Evolutionary conservation across 2,113 vertebrate genomes (phyloP).

Genomic region (mouse (Mus musculus)): GRCm39 chr13:75481001-75481500

Average conservation of each 20-base stretch:
- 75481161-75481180: conserved; percentile 57
- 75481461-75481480: neutral
- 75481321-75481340: neutral
- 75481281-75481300: conserved; percentile 20
- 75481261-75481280: neutral
- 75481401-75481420: neutral
- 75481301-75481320: neutral
- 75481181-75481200: conserved; percentile 47
- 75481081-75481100: neutral
- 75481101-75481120: conserved; percentile 14
- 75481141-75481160: conserved; percentile 20
- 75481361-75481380: neutral
- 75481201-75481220: conserved; percentile 32
- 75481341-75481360: neutral
- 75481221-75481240: conserved; percentile 14
- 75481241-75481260: conserved; percentile 40
- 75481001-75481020: neutral
- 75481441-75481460: neutral
- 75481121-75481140: conserved; percentile 39
- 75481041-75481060: neutral
- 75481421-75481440: neutral
- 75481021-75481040: neutral
- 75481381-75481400: neutral
- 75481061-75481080: neutral
- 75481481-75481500: conserved; percentile 12